A percentile compares a stretch with the other conserved stretches of the same genome.
phyloP scores from a whole-genome alignment of 2,888 invertebrate genomes.

The Cheilosia impressa region DNA sequence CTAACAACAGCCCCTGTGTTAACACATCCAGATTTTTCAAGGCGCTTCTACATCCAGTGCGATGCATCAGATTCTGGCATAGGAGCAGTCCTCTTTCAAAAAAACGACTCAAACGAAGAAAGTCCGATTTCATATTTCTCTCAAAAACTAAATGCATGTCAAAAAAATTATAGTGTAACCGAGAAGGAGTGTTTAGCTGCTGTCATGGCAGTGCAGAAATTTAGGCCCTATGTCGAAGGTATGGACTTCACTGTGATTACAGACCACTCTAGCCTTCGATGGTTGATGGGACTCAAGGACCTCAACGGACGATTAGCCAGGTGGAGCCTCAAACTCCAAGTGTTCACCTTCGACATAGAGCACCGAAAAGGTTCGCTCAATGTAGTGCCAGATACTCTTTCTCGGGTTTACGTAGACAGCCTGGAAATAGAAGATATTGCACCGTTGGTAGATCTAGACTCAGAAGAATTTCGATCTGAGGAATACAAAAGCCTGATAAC shows the following conservation, averaged over 20 bases:
- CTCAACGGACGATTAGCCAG: not conserved
- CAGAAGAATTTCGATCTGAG: conserved; percentile 1
- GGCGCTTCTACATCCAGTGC: conserved; percentile 59
- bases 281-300: not conserved
- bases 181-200: too few relatives aligned
- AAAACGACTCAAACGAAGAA: not conserved
- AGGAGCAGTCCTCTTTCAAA: not conserved
- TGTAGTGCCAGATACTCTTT: not conserved
- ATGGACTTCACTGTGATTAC: too few relatives aligned
- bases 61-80: conserved; percentile 25
- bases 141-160: not conserved
- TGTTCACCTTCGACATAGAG: conserved; percentile 36
- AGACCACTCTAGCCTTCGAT: not conserved
- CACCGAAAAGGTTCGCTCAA: conserved; percentile 76
- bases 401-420: not conserved
- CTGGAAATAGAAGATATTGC: not conserved
- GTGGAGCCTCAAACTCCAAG: not conserved
- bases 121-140: not conserved
- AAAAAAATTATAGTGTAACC: not conserved
- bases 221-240: too few relatives aligned
- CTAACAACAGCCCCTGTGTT: conserved; percentile 60
- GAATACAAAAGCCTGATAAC: not conserved
- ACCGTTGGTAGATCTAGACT: not conserved
- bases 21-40: conserved; percentile 54
- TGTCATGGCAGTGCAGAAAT: too few relatives aligned